phyloP scores from a whole-genome alignment of 2,113 vertebrate genomes.

The Cryptotis parvus region DNA sequence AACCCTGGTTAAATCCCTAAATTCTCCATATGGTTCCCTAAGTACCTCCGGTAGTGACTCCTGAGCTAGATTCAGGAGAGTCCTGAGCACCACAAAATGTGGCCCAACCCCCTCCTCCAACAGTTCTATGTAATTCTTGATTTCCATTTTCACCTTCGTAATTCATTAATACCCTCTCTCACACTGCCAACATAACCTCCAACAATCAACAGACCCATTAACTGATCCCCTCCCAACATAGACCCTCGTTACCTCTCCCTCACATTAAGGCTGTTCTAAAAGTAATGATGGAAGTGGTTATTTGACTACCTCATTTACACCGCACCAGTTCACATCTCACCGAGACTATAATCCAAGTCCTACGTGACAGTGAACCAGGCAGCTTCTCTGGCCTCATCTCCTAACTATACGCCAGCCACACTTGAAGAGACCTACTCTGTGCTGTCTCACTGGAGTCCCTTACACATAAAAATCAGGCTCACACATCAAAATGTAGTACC shows the following conservation, averaged over 20 bases:
- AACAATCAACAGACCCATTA: neutral
- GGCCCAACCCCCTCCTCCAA: no score
- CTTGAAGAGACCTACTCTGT: neutral
- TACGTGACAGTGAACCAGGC: accelerated
- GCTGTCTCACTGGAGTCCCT: neutral
- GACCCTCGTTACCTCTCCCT: neutral
- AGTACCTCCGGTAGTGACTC: no score
- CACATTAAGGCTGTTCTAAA: neutral
- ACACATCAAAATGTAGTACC: neutral
- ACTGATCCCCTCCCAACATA: neutral
- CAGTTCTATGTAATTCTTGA: neutral
- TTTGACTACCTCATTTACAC: neutral
- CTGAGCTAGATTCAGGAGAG: no score
- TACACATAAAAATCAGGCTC: neutral
- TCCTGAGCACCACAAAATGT: no score
- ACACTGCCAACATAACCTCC: neutral
- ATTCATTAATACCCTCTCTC: neutral
- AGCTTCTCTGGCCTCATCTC: neutral
- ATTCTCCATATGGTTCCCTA: no score
- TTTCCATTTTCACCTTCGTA: neutral
- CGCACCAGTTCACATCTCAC: neutral
- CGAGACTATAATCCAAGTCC: slow-evolving; percentile 21
- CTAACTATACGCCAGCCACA: neutral
- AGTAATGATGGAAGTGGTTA: neutral
- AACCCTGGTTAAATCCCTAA: no score